Percentiles rank a stretch among this genome's conserved stretches.
Conservation (phyloP, 2,797 vertebrate genomes). For the Peromyscus melanophrys region DNA sequence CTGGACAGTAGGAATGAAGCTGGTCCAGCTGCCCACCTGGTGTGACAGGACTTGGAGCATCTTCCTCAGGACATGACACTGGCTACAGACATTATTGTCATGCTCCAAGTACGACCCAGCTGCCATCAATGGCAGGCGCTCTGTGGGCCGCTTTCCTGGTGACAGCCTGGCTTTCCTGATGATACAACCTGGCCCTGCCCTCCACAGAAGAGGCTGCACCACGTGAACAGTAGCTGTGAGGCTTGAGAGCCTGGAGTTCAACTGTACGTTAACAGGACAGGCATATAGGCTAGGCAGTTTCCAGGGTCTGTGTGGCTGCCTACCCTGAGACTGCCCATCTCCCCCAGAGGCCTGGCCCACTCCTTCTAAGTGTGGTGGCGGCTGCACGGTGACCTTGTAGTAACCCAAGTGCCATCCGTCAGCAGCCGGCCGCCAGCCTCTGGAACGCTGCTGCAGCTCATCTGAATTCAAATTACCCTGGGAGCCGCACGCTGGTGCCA, state of each 20-base stretch:
- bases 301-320: rapidly evolving
- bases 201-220: not conserved
- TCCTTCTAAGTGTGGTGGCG: constrained; percentile 33
- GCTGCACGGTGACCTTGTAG: constrained; percentile 95
- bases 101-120: rapidly evolving
- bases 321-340: not conserved
- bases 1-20: rapidly evolving
- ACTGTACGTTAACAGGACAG: rapidly evolving
- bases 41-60: rapidly evolving
- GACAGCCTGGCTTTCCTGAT: not conserved
- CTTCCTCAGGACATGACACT: rapidly evolving
- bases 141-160: rapidly evolving
- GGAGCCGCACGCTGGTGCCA: constrained; percentile 90
- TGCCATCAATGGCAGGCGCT: rapidly evolving
- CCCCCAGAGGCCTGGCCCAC: not conserved
- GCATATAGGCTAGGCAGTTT: not conserved
- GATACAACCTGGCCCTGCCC: rapidly evolving
- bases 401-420: constrained; percentile 96
- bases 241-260: not conserved
- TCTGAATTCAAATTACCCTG: constrained; percentile 97
- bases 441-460: constrained; percentile 94
- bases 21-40: not conserved
- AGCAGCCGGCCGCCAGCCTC: constrained; percentile 94
- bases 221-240: not conserved
- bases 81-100: not conserved